phyloP scores from a whole-genome alignment of 2,888 invertebrate species.

The Ctena decussata region DNA sequence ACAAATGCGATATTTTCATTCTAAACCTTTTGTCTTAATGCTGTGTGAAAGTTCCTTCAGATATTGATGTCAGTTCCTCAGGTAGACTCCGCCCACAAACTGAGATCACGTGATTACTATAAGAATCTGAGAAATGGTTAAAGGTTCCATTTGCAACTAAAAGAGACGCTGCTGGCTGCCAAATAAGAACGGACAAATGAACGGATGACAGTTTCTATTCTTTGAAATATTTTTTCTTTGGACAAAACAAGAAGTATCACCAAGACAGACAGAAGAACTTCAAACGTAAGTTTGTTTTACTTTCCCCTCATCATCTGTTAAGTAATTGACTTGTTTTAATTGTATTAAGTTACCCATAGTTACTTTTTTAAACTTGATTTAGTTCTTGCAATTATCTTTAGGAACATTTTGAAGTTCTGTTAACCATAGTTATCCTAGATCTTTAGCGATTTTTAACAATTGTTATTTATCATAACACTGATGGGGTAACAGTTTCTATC shows the following conservation, averaged over 20 bases:
- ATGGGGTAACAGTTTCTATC: too few relatives aligned
- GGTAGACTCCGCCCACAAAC: background rate
- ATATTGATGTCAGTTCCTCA: background rate
- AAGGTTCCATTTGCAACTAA: background rate
- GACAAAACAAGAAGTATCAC: background rate
- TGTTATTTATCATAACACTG: too few relatives aligned
- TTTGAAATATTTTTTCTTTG: background rate
- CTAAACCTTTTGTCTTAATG: background rate
- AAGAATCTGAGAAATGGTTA: slow-evolving; percentile 1
- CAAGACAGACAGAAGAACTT: background rate
- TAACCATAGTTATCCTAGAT: too few relatives aligned
- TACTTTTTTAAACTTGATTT: too few relatives aligned
- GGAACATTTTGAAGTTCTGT: too few relatives aligned
- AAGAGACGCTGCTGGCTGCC: background rate
- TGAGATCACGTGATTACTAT: background rate
- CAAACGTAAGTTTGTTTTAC: background rate
- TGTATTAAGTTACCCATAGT: too few relatives aligned
- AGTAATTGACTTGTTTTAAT: too few relatives aligned
- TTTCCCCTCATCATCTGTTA: too few relatives aligned
- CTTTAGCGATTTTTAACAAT: too few relatives aligned
- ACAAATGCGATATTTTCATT: slow-evolving; percentile 17
- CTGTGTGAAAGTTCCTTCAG: background rate
- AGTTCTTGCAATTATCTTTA: too few relatives aligned
- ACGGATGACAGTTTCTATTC: background rate
- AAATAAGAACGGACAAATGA: background rate